Evolutionary conservation across 2,888 invertebrate genomes (phyloP), one percentile per base, ranked within the genome.

Genomic region (Temnothorax unifasciatus): DNA sequence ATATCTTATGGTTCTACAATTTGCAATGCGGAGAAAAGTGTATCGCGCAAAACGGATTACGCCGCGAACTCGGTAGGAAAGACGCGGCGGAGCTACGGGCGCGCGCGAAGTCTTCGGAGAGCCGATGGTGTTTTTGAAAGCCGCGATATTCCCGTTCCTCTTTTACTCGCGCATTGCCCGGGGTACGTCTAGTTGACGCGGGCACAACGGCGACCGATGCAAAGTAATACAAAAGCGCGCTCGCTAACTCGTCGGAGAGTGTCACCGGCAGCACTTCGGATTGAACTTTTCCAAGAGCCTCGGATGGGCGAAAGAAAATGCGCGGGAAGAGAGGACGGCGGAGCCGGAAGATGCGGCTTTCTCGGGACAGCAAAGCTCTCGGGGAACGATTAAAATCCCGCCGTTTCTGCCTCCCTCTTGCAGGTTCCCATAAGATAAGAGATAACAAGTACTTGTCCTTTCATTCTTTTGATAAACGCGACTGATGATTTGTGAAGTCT

Each of bases 191-290:
- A 38, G 76, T 71, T 77, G 83, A 83, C 79, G 81, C 44, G 83
- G 54, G 29, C 57, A 73, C 61, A 79, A 61, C 69, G 81, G 66
- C 71, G 77, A 68, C 52, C 82, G 85, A 88, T 79, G 87, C 84
- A 86, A 89, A 87, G 87, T 88, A 87, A 89, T 85, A 82, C 86
- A 83, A 89, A 82, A 86, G 87, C 84, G 79, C 68, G 75, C 71
- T 86, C 79, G 87, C 87, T 87, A 87, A 85, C 88, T 88, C 84
- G 87, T 84, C 83, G 84, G 82, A 82, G 84, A 85, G 87, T 87
- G 88, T 88, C 88, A 88, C 84, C 85, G 83, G 77, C 88, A 87
- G 88, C 77, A 69, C 59, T 83, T 50, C 82, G 83, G 77, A 88
- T 88, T 88, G 88, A 88, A 88, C 83, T 85, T 87, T 88, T 85